phyloP scores from a whole-genome alignment of 2,797 vertebrate species.

The Siniperca undulata region DNA sequence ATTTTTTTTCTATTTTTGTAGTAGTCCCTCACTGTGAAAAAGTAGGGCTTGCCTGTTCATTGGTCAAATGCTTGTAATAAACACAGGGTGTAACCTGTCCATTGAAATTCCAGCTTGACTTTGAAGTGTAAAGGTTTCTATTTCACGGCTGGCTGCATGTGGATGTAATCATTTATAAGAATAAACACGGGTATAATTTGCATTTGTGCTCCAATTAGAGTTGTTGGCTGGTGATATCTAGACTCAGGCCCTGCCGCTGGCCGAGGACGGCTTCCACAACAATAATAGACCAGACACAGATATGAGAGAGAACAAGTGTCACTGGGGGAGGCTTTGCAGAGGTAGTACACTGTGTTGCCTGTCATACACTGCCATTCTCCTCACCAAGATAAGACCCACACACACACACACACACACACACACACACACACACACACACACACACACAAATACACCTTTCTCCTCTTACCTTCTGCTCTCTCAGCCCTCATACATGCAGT shows the following conservation, averaged over 20 bases:
- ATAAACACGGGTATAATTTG: slow-evolving; percentile 61
- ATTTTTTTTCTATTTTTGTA: neutral
- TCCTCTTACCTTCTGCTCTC: slow-evolving; percentile 6
- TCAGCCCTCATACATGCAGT: slow-evolving; percentile 12
- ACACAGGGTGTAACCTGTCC: slow-evolving; percentile 14
- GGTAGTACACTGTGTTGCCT: slow-evolving; percentile 33
- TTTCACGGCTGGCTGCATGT: slow-evolving; percentile 61
- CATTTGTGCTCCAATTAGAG: slow-evolving; percentile 61
- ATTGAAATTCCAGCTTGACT: slow-evolving; percentile 33
- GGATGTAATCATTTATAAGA: slow-evolving; percentile 54
- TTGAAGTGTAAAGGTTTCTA: slow-evolving; percentile 49
- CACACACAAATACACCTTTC: slow-evolving; percentile 9
- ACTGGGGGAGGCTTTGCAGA: slow-evolving; percentile 40
- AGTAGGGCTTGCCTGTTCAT: neutral
- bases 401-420: neutral
- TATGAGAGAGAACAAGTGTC: slow-evolving; percentile 53
- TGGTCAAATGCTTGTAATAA: slow-evolving; percentile 14
- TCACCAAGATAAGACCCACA: slow-evolving; percentile 33
- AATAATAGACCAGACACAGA: slow-evolving; percentile 55
- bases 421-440: too few species aligned
- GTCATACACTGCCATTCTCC: slow-evolving; percentile 44
- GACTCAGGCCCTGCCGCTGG: slow-evolving; percentile 29
- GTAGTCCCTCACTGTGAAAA: neutral
- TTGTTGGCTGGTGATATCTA: slow-evolving; percentile 47
- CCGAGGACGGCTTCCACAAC: slow-evolving; percentile 17